Conservation (phyloP, 2,888 invertebrate genomes). For the Lissonota sp. region DNA sequence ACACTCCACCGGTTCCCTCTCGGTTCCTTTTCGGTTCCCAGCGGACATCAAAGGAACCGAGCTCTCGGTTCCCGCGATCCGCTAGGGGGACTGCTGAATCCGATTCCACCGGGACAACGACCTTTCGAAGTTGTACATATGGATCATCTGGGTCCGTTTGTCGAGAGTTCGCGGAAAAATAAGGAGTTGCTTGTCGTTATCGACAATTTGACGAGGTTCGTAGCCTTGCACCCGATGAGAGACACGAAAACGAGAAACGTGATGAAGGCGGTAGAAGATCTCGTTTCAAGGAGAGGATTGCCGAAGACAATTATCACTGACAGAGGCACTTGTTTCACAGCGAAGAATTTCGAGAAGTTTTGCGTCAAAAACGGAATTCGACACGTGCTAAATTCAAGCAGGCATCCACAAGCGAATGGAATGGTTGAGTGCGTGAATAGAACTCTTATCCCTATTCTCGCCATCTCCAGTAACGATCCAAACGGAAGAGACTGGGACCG, state of each 20-base stretch:
- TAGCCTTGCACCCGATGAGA: conserved; percentile 23
- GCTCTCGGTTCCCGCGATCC: too few relatives aligned
- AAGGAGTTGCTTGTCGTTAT: conserved; percentile 16
- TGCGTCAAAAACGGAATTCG: too few relatives aligned
- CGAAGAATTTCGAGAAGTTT: conserved; percentile 15
- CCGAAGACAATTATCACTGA: too few relatives aligned
- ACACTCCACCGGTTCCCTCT: too few relatives aligned
- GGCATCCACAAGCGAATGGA: conserved; percentile 62
- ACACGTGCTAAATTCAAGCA: conserved; percentile 45
- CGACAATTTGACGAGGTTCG: conserved; percentile 51
- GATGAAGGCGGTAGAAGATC: conserved; percentile 41
- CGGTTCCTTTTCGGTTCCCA: too few relatives aligned
- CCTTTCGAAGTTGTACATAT: conserved; percentile 26
- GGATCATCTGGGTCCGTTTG: conserved; percentile 26
- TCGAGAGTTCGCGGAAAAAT: conserved; percentile 14
- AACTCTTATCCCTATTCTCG: too few relatives aligned
- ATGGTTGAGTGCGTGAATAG: too few relatives aligned
- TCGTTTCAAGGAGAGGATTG: conserved; percentile 33
- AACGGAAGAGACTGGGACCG: neutral
- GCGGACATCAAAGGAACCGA: too few relatives aligned
- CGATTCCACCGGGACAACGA: conserved; percentile 19
- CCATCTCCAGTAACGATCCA: too few relatives aligned
- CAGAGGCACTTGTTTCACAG: conserved; percentile 53
- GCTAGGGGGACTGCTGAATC: conserved; percentile 26
- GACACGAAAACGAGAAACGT: conserved; percentile 27